Evolutionary conservation across 2,888 invertebrate genomes (phyloP).

Genomic region (Salpingus planirostris): DNA sequence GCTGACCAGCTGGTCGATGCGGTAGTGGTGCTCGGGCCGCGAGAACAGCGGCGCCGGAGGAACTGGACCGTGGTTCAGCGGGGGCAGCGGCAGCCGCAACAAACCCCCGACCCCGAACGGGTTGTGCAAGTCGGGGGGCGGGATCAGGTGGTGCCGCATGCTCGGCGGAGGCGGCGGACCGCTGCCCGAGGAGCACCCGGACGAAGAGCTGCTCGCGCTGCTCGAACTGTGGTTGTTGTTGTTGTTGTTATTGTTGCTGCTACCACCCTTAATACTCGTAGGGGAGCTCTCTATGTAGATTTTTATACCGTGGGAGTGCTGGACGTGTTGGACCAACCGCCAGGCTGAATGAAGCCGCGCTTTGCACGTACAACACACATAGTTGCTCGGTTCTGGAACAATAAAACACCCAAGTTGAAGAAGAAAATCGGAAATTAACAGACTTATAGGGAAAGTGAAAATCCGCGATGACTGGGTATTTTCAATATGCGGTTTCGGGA

Average conservation of each 20-base stretch:
- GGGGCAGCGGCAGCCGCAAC: conserved; percentile 67
- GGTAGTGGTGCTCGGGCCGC: conserved; percentile 68
- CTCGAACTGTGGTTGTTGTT: conserved; percentile 49
- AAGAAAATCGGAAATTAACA: too few relatives aligned
- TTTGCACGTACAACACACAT: conserved; percentile 91
- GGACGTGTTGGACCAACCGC: conserved; percentile 90
- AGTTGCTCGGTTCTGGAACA: conserved; percentile 86
- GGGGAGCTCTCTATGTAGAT: conserved; percentile 70
- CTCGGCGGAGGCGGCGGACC: conserved; percentile 53
- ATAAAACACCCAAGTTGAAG: conserved; percentile 7
- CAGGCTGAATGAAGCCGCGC: conserved; percentile 89
- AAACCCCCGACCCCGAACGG: conserved; percentile 67
- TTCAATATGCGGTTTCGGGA: too few relatives aligned
- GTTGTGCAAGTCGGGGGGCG: conserved; percentile 65
- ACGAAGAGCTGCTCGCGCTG: conserved; percentile 42
- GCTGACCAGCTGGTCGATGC: conserved; percentile 76
- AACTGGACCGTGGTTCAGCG: conserved; percentile 59
- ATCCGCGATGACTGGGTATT: too few relatives aligned
- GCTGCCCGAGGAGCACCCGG: conserved; percentile 45
- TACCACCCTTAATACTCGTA: conserved; percentile 28
- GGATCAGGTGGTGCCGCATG: conserved; percentile 59
- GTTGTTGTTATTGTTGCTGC: conserved; percentile 40
- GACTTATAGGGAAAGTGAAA: too few relatives aligned
- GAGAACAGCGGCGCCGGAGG: conserved; percentile 67
- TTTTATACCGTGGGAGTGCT: conserved; percentile 87